Conservation (phyloP, 1,140 invertebrate species). For the Chelonus insularis region DNA sequence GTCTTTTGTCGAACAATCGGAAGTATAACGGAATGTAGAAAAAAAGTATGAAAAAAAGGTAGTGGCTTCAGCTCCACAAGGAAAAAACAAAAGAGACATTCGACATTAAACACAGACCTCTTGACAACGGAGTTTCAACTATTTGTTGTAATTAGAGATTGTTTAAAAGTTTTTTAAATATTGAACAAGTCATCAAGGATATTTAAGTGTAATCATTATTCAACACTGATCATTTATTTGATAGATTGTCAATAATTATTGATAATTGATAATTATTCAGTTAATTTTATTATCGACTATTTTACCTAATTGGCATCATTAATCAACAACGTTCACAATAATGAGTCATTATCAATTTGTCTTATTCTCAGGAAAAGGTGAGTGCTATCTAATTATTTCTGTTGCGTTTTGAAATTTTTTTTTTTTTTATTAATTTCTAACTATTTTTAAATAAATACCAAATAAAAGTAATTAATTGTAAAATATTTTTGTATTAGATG, state of each 20-base stretch:
- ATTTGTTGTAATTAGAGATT: not conserved
- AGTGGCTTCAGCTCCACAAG: not conserved
- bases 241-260: not conserved
- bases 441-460: no score
- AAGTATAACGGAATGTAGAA: not conserved
- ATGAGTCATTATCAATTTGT: constrained; percentile 27
- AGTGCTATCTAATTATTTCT: not conserved
- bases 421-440: not conserved
- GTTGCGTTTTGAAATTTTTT: not conserved
- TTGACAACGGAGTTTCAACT: constrained; percentile 25
- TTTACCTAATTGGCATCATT: not conserved
- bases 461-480: no score
- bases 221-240: no score
- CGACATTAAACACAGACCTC: constrained; percentile 29
- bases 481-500: not conserved
- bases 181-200: no score
- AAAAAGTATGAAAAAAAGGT: not conserved
- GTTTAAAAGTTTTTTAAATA: no score
- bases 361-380: constrained; percentile 24
- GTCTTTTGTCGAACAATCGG: constrained; percentile 30
- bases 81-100: constrained; percentile 28
- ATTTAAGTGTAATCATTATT: no score
- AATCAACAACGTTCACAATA: constrained; percentile 14
- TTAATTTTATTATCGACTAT: not conserved
- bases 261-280: not conserved